Base-by-base conservation (phyloP, 2,113 vertebrate species). In the Ceyx melanurus region DNA sequence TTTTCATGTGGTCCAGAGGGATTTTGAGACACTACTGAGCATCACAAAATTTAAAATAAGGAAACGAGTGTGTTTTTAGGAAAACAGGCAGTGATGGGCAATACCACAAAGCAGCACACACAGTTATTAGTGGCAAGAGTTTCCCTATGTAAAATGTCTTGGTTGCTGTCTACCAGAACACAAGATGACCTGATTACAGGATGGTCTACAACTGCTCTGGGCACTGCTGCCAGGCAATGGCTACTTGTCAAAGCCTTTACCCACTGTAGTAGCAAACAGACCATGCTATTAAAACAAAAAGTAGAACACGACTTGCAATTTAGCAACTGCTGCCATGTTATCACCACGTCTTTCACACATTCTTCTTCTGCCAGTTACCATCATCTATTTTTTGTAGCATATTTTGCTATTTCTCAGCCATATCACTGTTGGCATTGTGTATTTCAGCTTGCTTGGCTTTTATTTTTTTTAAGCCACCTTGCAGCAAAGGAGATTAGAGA, bases 351-450 rank as follows among this genome's bases (percentile, higher is more conserved):
- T 66, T 56, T 31, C 19, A 12, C n/a, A 9, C 14, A 6, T 28
- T 3, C 16, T 18, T 29, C 40, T 62, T 25, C 50, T 53, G 73
- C 40, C 35, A 5, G 11, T 16, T 33, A 42, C 0, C 4, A 1
- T 35, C 10, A 5, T 4, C 6, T 4, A 11, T 23, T 18, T 51
- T 83, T 70, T 2, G 1, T 0, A 31, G 57, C 15, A 3, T 3
- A 5, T 66, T 85, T 42, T 58, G 66, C 45, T 61, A 0, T 42
- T 86, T 72, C 83, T 82, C 50, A 45, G 45, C 54, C 11, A 1
- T 8, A 8, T 4, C 29, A 70, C 53, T 31, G 8, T 26, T 57
- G 29, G 5, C 53, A 86, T 28, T 0, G 0, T 5, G 9, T 5
- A 15, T 51, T 91, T 74, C 28, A 68, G 46, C 14, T 58, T 43